Evolutionary conservation across 2,797 vertebrate species (phyloP), one percentile per base, ranked within the genome.

Genomic region (Sitta carolinensis): DNA sequence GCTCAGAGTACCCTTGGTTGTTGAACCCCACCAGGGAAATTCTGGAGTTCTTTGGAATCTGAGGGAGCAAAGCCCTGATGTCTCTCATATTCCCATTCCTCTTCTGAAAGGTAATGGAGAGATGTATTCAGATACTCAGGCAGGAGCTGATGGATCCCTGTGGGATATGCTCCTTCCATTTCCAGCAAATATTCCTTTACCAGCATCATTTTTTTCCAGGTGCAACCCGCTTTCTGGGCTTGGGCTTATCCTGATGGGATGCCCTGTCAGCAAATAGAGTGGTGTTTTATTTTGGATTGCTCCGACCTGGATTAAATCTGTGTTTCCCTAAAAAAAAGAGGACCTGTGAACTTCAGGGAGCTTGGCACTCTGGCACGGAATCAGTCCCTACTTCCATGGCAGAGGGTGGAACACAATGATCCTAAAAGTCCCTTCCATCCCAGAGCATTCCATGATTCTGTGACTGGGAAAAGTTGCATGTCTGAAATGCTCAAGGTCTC

Each of bases 41-140:
- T 70, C 23, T 81, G 80, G 61, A 79, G 52, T 52, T 69, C 75
- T 94, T 89, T 79, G 77, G 80, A 25, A 29, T 84, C 72, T 81
- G 12, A 8, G 15, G 32, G 36, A 81, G 66, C 38, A 4, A 51
- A 67, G 40, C 55, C 13, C 40, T 52, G 29, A 48, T 68, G 69
- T 51, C 29, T 4, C 13, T 40, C 1, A 0, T 40, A 32, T 74
- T 92, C 55, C 57, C 15, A 2, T 34, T 85, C 29, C 36, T 55
- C 63, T 78, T 75, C 54, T 1, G 1, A 23, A 72, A 70, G 64
- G 45, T 40, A 30, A 3, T 22, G 19, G 29, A 69, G 38, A 32
- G 26, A 17, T 73, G 47, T 40, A 72, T 68, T 38, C 29, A 57
- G 57, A 17, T 26, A 13, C 38, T 81, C 23, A 11, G 62, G 62